These are phyloP conservation scores for Hormiphora californensis DNA, from an alignment of 37 sponge, comb jelly and placozoan genomes.

Conservation along the genomic window DNA sequence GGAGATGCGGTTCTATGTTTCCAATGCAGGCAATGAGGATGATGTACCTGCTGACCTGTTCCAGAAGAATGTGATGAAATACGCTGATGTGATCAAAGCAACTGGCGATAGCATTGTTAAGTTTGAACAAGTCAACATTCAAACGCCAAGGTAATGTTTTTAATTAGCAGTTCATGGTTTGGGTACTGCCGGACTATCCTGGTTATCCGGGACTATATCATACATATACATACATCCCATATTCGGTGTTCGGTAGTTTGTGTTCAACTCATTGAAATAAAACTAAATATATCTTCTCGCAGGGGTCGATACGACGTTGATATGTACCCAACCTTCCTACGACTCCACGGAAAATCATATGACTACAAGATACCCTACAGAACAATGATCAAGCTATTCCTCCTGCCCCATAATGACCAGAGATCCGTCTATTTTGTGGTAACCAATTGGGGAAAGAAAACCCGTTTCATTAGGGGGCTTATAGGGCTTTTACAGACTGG, in stretches of 20 bases:
- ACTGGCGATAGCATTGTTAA: slow-evolving; percentile 89
- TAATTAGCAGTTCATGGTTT: not conserved
- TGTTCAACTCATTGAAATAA: not conserved
- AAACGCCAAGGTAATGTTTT: slow-evolving; percentile 80
- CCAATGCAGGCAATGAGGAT: slow-evolving; percentile 58
- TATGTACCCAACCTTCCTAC: slow-evolving; percentile 86
- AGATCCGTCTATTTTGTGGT: slow-evolving; percentile 91
- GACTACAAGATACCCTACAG: slow-evolving; percentile 91
- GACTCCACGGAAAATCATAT: slow-evolving; percentile 92
- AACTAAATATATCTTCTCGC: too few relatives aligned
- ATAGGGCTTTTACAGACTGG: too few relatives aligned
- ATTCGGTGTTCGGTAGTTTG: not conserved
- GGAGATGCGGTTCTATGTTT: slow-evolving; percentile 96
- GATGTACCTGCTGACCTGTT: slow-evolving; percentile 61
- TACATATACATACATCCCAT: too few relatives aligned
- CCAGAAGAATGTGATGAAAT: slow-evolving; percentile 69
- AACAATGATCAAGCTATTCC: slow-evolving; percentile 74
- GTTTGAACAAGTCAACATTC: slow-evolving; percentile 73
- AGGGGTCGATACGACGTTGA: slow-evolving; percentile 93
- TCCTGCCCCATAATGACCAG: slow-evolving; percentile 87
- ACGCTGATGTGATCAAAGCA: slow-evolving; percentile 88
- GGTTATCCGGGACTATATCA: too few relatives aligned
- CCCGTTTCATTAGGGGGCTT: too few relatives aligned
- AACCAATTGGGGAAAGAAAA: too few relatives aligned
- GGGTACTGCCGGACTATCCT: not conserved